These are phyloP conservation scores for Tuta absoluta DNA, from an alignment of 2,888 invertebrate species.

Conservation along the genomic window DNA sequence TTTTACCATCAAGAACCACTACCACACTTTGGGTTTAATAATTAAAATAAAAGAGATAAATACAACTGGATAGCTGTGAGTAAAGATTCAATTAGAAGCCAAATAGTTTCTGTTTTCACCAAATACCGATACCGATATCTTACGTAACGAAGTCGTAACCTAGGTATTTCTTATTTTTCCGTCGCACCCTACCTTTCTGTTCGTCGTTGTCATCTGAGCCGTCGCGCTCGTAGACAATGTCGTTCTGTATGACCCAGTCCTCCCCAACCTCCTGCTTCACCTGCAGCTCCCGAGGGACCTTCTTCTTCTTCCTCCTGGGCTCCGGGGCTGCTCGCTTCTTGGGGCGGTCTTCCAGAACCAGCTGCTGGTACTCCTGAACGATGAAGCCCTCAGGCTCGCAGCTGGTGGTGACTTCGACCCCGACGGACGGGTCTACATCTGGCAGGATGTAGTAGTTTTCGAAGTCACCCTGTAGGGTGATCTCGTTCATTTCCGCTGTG, in stretches of 20 bases:
- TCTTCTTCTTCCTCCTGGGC: slow-evolving; percentile 56
- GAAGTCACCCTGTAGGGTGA: slow-evolving; percentile 67
- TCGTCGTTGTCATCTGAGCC: slow-evolving; percentile 62
- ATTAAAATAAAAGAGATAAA: background rate
- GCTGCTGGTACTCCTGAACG: slow-evolving; percentile 66
- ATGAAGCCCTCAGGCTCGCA: slow-evolving; percentile 73
- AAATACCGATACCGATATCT: background rate
- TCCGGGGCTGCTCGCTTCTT: slow-evolving; percentile 55
- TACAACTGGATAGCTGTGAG: too few species aligned
- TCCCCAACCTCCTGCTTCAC: slow-evolving; percentile 51
- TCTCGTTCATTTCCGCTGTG: slow-evolving; percentile 70
- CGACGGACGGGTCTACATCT: slow-evolving; percentile 70
- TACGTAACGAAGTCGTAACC: slow-evolving; percentile 74
- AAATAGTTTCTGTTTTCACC: too few species aligned
- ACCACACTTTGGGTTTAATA: background rate
- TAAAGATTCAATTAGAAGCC: background rate
- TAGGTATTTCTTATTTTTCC: slow-evolving; percentile 76
- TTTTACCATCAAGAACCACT: background rate
- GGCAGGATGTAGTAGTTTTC: slow-evolving; percentile 76
- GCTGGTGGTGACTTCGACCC: slow-evolving; percentile 70
- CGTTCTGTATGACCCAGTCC: slow-evolving; percentile 69
- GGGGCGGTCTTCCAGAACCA: slow-evolving; percentile 64
- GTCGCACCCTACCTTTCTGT: slow-evolving; percentile 63
- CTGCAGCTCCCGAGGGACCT: slow-evolving; percentile 44
- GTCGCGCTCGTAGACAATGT: slow-evolving; percentile 61